phyloP scores from a whole-genome alignment of 2,113 vertebrate genomes.

The Malaclemys terrapin region DNA sequence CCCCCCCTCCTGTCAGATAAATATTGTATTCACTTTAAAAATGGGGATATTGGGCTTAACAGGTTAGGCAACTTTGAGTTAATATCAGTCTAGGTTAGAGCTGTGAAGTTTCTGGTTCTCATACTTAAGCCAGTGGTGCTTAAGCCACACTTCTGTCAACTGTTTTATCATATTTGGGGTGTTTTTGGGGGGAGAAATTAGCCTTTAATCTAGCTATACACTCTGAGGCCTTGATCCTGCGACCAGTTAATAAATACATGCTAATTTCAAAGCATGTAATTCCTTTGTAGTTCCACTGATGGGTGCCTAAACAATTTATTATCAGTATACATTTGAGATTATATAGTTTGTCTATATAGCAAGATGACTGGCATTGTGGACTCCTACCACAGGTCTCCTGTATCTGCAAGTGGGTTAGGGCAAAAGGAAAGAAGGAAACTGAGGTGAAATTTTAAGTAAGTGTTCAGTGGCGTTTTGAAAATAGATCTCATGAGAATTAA shows the following conservation, averaged over 20 bases:
- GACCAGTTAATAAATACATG: neutral
- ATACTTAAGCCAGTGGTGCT: neutral
- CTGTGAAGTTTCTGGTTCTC: neutral
- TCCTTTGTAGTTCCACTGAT: neutral
- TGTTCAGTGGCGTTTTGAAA: neutral
- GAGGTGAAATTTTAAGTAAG: neutral
- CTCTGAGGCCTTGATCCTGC: neutral
- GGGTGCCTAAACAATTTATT: neutral
- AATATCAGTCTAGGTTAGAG: neutral
- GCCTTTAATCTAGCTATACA: neutral
- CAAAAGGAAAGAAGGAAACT: neutral
- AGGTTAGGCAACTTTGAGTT: neutral
- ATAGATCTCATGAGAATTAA: neutral
- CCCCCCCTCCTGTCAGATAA: no score
- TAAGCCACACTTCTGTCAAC: neutral
- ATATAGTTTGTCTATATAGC: neutral
- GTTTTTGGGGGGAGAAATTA: neutral
- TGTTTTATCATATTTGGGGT: neutral
- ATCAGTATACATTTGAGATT: neutral
- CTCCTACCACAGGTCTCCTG: neutral
- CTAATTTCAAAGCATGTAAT: neutral
- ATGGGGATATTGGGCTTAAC: no score
- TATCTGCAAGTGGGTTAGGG: neutral
- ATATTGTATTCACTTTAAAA: no score
- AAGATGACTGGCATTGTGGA: neutral